Percentiles rank a stretch among this genome's conserved stretches.
Evolutionary conservation across 2,113 vertebrate genomes (phyloP).

Genomic region (Perca fluviatilis): DNA sequence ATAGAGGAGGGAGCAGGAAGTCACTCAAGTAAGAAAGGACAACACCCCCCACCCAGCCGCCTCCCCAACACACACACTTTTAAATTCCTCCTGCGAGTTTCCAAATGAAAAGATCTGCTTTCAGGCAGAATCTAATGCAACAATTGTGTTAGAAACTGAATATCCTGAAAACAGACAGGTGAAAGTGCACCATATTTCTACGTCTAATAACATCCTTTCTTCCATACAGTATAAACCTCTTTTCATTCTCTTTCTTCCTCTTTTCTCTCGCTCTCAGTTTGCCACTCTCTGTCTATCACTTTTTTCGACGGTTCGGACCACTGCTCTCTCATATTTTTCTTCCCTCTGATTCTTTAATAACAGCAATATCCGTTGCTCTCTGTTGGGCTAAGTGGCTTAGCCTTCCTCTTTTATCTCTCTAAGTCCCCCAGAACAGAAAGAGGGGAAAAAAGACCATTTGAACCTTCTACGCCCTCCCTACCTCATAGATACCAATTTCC

Average conservation of each 20-base stretch:
- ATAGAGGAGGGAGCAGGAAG: background rate
- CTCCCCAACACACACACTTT: background rate
- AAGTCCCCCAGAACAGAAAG: conserved; percentile 8
- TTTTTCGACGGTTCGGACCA: conserved; percentile 12
- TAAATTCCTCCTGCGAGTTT: background rate
- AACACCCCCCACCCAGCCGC: background rate
- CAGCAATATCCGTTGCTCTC: conserved; percentile 56
- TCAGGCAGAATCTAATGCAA: background rate
- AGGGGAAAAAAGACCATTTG: conserved; percentile 3
- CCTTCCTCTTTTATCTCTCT: conserved; percentile 50
- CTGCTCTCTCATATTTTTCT: conserved; percentile 40
- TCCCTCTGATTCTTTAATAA: conserved; percentile 62
- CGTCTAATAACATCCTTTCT: background rate
- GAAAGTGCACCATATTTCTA: background rate
- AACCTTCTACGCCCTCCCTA: conserved; percentile 32
- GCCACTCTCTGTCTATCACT: conserved; percentile 23
- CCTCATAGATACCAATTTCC: conserved; percentile 52
- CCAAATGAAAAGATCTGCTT: conserved; percentile 17
- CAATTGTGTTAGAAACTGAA: background rate
- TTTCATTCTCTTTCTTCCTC: background rate
- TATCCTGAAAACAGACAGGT: conserved; percentile 6
- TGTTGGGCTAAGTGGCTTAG: conserved; percentile 67
- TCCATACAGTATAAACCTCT: background rate
- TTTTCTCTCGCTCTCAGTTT: conserved; percentile 4
- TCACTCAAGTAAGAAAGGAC: conserved; percentile 5